phyloP scores from a whole-genome alignment of 2,888 invertebrate genomes.

The Pterostichus niger region DNA sequence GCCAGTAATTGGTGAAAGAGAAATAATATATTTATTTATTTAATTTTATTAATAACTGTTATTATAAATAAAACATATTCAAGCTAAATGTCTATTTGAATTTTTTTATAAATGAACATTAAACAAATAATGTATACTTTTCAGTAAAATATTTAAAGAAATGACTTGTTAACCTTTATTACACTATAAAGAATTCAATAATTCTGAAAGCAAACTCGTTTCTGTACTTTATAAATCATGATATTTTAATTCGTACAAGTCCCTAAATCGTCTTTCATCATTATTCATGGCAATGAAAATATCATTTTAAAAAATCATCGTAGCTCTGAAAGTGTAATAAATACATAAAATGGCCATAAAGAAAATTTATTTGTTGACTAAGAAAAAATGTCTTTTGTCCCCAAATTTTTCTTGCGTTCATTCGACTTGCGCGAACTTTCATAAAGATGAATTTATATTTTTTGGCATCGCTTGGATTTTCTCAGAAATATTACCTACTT shows the following conservation, averaged over 20 bases:
- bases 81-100: no score
- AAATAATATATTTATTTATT: no score
- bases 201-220: background rate
- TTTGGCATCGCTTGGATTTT: background rate
- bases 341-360: conserved; percentile 44
- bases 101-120: no score
- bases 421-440: conserved; percentile 2
- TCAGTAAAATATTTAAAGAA: no score
- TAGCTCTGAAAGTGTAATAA: conserved; percentile 10
- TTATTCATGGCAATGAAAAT: conserved; percentile 38
- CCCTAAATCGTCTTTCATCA: background rate
- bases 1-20: no score
- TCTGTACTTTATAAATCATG: background rate
- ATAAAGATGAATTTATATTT: conserved; percentile 1
- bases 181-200: background rate
- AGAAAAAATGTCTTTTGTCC: conserved; percentile 12
- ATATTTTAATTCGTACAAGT: background rate
- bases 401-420: background rate
- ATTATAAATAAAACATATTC: no score
- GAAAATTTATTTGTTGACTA: conserved; percentile 41
- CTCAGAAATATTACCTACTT: background rate
- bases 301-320: conserved; percentile 46
- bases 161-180: no score
- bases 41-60: no score
- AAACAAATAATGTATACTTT: no score